phyloP scores from a whole-genome alignment of 2,797 vertebrate genomes.

The Adelosebastes latens region DNA sequence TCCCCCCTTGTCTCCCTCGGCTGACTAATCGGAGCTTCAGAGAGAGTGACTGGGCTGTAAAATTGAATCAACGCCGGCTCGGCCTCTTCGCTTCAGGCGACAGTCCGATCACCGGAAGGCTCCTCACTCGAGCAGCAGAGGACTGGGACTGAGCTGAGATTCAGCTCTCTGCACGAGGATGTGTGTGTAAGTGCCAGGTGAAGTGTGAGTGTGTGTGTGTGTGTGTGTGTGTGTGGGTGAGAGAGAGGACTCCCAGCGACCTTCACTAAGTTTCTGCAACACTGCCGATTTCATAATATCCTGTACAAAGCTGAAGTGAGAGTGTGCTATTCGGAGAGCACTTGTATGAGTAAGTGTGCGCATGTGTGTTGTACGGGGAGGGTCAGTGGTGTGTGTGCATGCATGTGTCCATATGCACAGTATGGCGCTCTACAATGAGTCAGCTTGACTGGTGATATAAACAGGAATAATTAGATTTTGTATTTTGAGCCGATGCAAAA shows the following conservation, averaged over 20 bases:
- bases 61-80: conserved; percentile 54
- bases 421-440: conserved; percentile 53
- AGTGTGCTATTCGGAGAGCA: conserved; percentile 68
- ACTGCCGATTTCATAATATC: conserved; percentile 83
- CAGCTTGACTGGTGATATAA: conserved; percentile 67
- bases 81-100: conserved; percentile 66
- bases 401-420: conserved; percentile 39
- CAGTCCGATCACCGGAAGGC: conserved; percentile 61
- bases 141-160: conserved; percentile 59
- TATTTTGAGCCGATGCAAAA: conserved; percentile 58
- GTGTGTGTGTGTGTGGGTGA: conserved; percentile 26
- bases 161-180: conserved; percentile 57
- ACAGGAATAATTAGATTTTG: conserved; percentile 72
- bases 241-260: conserved; percentile 71
- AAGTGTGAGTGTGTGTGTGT: conserved; percentile 27
- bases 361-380: conserved; percentile 52
- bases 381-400: conserved; percentile 43
- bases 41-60: conserved; percentile 54
- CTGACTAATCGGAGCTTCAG: conserved; percentile 40
- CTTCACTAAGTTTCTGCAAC: conserved; percentile 77
- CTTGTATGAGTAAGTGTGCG: conserved; percentile 66
- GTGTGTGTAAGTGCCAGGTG: conserved; percentile 55
- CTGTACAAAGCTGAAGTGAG: conserved; percentile 78
- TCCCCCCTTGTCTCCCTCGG: conserved; percentile 12
- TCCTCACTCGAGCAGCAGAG: conserved; percentile 54